Evolutionary conservation across 2,113 vertebrate species (phyloP).

Genomic region (Gallinago undulata): DNA sequence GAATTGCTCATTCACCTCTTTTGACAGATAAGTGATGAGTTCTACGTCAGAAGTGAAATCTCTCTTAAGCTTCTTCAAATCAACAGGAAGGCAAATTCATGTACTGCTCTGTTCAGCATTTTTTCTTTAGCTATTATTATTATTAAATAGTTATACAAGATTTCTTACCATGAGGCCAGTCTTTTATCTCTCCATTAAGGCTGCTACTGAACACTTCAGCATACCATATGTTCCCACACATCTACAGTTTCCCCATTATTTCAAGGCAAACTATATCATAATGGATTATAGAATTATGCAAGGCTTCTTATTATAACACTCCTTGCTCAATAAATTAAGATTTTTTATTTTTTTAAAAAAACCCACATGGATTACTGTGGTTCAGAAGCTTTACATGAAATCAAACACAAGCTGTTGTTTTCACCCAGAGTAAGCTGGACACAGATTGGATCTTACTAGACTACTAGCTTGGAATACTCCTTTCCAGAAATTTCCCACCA

Average conservation of each 20-base stretch:
- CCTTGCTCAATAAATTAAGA: neutral
- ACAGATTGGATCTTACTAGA: neutral
- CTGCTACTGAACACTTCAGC: neutral
- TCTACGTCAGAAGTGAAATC: conserved; percentile 31
- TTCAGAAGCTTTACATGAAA: neutral
- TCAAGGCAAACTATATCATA: neutral
- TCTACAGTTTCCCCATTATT: neutral
- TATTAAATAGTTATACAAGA: neutral
- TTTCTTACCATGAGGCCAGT: neutral
- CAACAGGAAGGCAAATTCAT: conserved; percentile 25
- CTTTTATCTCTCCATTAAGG: neutral
- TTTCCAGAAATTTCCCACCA: neutral
- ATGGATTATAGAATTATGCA: neutral
- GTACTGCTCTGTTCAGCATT: neutral
- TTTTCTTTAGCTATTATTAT: neutral
- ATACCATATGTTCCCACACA: neutral
- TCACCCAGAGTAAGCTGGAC: neutral
- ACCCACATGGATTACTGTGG: neutral
- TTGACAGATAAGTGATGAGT: conserved; percentile 35
- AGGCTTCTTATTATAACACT: neutral
- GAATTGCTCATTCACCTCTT: conserved; percentile 51
- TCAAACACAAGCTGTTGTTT: neutral
- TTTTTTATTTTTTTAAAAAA: neutral
- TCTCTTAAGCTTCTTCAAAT: conserved; percentile 1
- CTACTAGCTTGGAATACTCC: neutral